Conservation (phyloP, 2,113 vertebrate genomes). For the Corythaeola cristata region DNA sequence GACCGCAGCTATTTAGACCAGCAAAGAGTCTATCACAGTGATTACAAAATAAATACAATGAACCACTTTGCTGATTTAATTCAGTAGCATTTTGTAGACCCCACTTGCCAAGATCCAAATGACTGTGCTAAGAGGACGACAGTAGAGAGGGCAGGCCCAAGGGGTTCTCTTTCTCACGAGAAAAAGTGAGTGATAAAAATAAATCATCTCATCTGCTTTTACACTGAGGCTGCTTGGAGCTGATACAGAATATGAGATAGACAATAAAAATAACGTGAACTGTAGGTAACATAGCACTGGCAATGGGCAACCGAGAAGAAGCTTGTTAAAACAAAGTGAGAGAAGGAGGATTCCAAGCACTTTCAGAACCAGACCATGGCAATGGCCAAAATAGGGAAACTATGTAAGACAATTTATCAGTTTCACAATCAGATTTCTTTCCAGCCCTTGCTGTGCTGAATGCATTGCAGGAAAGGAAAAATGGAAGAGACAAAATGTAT, state of each 20-base stretch:
- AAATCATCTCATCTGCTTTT: constrained; percentile 42
- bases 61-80: not conserved
- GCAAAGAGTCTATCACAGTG: not conserved
- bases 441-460: constrained; percentile 59
- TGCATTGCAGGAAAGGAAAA: constrained; percentile 33
- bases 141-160: not conserved
- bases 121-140: not conserved
- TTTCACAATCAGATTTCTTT: constrained; percentile 71
- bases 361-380: constrained; percentile 61
- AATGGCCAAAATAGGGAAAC: constrained; percentile 73
- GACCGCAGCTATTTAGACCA: not conserved
- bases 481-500: constrained; percentile 46
- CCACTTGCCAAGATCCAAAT: constrained; percentile 1
- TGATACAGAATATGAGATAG: not conserved
- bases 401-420: constrained; percentile 72
- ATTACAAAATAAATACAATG: not conserved
- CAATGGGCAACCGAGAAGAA: not conserved
- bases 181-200: constrained; percentile 24
- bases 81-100: not conserved
- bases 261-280: not conserved
- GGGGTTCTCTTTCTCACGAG: not conserved
- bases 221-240: not conserved
- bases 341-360: constrained; percentile 65
- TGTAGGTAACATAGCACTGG: not conserved
- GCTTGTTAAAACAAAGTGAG: constrained; percentile 57